Conservation (phyloP, 30 jellyfish, hydroid and myxozoan genomes). For the Mastigias papua region DNA sequence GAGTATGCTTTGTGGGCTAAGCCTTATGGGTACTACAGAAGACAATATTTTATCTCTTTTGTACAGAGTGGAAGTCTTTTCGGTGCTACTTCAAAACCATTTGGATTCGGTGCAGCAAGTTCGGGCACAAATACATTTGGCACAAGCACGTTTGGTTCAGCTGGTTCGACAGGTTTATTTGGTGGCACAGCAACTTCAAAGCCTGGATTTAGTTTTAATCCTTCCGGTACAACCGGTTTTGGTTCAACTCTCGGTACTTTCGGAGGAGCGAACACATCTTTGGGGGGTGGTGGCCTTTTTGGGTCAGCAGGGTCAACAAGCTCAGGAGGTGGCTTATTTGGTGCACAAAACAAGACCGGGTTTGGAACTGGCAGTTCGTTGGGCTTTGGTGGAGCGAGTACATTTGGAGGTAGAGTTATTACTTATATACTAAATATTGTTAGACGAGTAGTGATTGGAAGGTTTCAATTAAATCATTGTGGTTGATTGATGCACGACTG, state of each 20-base stretch:
- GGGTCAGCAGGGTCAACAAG: conserved; percentile 55
- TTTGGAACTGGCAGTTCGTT: conserved; percentile 68
- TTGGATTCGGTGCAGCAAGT: conserved; percentile 55
- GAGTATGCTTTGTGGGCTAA: too few relatives aligned
- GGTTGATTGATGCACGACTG: too few relatives aligned
- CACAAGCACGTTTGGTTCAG: conserved; percentile 57
- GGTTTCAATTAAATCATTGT: too few relatives aligned
- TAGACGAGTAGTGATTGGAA: too few relatives aligned
- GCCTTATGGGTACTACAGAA: too few relatives aligned
- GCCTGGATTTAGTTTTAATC: conserved; percentile 72
- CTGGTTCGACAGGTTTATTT: conserved; percentile 74
- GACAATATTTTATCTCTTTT: background rate
- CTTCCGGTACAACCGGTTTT: conserved; percentile 78
- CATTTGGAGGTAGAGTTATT: conserved; percentile 60
- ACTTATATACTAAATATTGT: too few relatives aligned
- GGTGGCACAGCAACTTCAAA: conserved; percentile 72
- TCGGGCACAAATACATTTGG: conserved; percentile 72
- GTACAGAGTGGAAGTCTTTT: conserved; percentile 83
- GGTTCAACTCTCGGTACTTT: conserved; percentile 77
- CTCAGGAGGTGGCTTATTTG: conserved; percentile 82
- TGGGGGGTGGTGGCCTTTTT: conserved; percentile 66
- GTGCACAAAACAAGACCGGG: conserved; percentile 73
- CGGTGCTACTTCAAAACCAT: conserved; percentile 88
- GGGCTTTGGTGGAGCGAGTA: conserved; percentile 71
- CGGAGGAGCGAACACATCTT: conserved; percentile 66